Evolutionary conservation across 2,113 vertebrate species (phyloP).

Genomic region (Strix aluco): DNA sequence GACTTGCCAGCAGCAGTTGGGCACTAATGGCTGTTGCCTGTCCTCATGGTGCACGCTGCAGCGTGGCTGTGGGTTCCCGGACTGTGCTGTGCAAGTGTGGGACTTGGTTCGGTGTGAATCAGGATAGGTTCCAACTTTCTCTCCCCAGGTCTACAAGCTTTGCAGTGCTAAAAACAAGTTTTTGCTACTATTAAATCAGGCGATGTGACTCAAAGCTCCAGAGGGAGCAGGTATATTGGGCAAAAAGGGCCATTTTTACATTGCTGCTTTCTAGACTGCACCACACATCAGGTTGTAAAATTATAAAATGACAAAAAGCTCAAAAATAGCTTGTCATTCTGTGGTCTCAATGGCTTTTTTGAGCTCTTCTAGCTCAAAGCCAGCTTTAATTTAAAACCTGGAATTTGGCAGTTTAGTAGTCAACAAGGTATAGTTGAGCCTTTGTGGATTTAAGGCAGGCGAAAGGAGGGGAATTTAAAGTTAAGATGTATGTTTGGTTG

Average conservation of each 20-base stretch:
- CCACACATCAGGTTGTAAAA: not conserved
- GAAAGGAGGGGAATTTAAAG: not conserved
- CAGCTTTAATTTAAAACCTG: constrained; percentile 50
- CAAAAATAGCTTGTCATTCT: constrained; percentile 9
- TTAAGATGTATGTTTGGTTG: constrained; percentile 1
- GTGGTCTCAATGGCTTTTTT: constrained; percentile 14
- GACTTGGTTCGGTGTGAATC: accelerated
- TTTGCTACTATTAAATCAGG: not conserved
- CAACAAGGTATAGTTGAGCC: constrained; percentile 19
- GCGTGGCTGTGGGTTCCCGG: accelerated
- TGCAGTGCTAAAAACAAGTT: not conserved
- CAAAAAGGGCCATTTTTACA: not conserved
- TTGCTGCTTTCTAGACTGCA: not conserved
- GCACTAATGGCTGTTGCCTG: not conserved
- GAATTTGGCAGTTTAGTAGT: constrained; percentile 4
- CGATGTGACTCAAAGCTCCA: not conserved
- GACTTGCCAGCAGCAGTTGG: not conserved
- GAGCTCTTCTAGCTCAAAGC: not conserved
- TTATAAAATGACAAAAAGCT: constrained; percentile 36
- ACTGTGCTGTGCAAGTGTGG: not conserved
- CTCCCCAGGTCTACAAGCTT: not conserved
- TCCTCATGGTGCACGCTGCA: not conserved
- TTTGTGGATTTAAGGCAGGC: not conserved
- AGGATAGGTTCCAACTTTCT: not conserved
- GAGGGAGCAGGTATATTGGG: not conserved